Evolutionary conservation across 2,888 invertebrate species (phyloP).

Genomic region (Cephonodes hylas): DNA sequence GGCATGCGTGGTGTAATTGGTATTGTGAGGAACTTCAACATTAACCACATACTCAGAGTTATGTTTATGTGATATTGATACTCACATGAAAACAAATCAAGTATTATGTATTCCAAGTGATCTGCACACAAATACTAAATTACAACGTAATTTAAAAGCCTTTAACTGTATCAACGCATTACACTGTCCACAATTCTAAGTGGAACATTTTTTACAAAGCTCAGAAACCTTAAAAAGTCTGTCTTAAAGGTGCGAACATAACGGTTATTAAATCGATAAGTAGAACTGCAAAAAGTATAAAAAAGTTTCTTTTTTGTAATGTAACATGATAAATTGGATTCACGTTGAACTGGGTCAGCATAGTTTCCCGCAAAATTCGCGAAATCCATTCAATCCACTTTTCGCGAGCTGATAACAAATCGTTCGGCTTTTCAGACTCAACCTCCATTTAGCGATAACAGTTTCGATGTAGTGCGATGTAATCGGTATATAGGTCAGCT

Average conservation of each 20-base stretch:
- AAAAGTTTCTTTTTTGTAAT: background rate
- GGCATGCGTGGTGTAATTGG: constrained; percentile 36
- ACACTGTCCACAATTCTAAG: background rate
- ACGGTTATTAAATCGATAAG: background rate
- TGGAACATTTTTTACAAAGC: background rate
- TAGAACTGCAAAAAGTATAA: background rate
- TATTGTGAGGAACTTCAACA: constrained; percentile 19
- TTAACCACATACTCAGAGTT: background rate
- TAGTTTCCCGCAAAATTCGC: constrained; percentile 42
- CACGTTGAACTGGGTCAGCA: constrained; percentile 22
- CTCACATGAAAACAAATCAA: background rate
- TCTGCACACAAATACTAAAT: background rate
- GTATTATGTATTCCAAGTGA: constrained; percentile 22
- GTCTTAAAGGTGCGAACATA: background rate
- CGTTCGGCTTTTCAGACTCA: constrained; percentile 23
- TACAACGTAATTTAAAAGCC: background rate
- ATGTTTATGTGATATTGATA: background rate
- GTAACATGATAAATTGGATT: background rate
- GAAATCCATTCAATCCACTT: constrained; percentile 57
- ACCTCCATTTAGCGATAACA: constrained; percentile 17
- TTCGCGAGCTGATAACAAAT: constrained; percentile 36
- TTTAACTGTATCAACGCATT: background rate
- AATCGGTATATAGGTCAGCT: constrained; percentile 26
- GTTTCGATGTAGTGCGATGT: constrained; percentile 2
- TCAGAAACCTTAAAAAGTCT: background rate